Conservation (phyloP, 2,888 invertebrate species). For the Tetragnatha montana region DNA sequence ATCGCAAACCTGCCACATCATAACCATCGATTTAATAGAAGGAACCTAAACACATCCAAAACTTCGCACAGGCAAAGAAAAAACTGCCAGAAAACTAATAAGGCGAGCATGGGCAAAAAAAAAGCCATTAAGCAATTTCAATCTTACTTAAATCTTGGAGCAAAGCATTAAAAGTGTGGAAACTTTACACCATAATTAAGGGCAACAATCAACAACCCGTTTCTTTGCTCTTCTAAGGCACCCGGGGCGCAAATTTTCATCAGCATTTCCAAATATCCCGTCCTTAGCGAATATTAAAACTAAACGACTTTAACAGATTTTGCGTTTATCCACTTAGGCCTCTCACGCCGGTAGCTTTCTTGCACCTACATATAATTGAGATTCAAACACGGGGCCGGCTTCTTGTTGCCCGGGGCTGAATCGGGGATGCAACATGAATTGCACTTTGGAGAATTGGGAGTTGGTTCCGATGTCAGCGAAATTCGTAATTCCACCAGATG, state of each 20-base stretch:
- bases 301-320: conserved; percentile 17
- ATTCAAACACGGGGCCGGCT: conserved; percentile 1
- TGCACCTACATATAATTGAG: not conserved
- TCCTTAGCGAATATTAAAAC: conserved; percentile 6
- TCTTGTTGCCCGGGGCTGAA: conserved; percentile 17
- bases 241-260: conserved; percentile 6
- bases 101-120: not conserved
- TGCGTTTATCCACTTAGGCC: conserved; percentile 1
- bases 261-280: conserved; percentile 8
- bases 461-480: conserved; percentile 26
- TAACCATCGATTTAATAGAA: too few species aligned
- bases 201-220: conserved; percentile 12
- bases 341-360: conserved; percentile 2
- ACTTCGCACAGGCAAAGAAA: too few species aligned
- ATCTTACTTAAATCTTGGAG: not conserved
- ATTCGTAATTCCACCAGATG: conserved; percentile 12
- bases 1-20: too few species aligned
- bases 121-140: not conserved
- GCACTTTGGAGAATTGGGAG: conserved; percentile 44
- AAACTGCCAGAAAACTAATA: not conserved
- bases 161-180: not conserved
- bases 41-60: too few species aligned
- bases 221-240: not conserved
- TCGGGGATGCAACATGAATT: conserved; percentile 9
- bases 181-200: conserved; percentile 20